phyloP scores from a whole-genome alignment of 2,113 vertebrate species.

The Hylia prasina region DNA sequence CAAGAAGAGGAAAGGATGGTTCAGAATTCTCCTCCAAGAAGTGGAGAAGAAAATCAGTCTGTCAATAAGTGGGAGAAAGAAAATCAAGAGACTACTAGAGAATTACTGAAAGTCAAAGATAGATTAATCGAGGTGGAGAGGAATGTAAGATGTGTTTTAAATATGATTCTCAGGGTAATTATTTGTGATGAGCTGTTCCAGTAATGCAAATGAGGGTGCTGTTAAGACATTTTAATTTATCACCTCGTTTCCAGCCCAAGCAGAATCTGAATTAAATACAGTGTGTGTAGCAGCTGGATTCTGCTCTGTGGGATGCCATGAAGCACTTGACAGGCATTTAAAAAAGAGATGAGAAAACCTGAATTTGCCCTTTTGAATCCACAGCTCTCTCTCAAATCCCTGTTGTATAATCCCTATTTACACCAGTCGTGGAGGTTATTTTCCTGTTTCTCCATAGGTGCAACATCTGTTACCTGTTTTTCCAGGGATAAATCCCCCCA shows the following conservation, averaged over 20 bases:
- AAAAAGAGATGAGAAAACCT: not conserved
- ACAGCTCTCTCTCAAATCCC: not conserved
- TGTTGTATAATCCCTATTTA: not conserved
- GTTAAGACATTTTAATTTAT: not conserved
- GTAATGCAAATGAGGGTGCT: not conserved
- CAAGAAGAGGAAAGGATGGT: slow-evolving; percentile 95
- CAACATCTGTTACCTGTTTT: not conserved
- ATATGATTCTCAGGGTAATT: not conserved
- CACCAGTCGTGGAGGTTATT: not conserved
- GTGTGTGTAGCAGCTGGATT: not conserved
- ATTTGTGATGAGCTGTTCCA: not conserved
- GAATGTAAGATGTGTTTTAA: slow-evolving; percentile 80
- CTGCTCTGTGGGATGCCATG: not conserved
- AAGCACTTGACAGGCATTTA: not conserved
- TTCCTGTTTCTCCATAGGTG: not conserved
- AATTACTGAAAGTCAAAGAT: slow-evolving; percentile 95
- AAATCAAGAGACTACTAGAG: slow-evolving; percentile 92
- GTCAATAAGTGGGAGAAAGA: slow-evolving; percentile 91
- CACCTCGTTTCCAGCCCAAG: not conserved
- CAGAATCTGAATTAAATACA: not conserved
- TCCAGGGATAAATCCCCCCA: not conserved
- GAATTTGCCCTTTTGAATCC: not conserved
- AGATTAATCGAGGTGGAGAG: slow-evolving; percentile 96
- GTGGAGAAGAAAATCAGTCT: slow-evolving; percentile 75
- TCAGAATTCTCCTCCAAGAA: slow-evolving; percentile 83